These are phyloP conservation scores for Drosophila saltans DNA, from an alignment of 1,140 invertebrate species.

Conservation along the genomic window DNA sequence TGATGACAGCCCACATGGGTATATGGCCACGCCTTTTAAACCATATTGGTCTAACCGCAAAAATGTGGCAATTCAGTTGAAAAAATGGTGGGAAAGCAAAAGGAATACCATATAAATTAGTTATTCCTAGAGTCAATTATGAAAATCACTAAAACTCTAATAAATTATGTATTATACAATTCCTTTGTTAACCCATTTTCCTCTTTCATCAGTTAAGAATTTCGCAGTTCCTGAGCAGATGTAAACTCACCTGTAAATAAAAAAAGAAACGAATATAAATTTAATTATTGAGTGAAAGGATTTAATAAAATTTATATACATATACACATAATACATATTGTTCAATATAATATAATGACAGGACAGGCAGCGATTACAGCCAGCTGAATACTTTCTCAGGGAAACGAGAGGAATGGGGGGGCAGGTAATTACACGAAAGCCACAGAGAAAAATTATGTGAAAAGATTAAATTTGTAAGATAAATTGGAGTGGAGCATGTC, in stretches of 20 bases:
- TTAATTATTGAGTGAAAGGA: slow-evolving; percentile 45
- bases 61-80: too few relatives aligned
- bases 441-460: slow-evolving; percentile 75
- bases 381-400: slow-evolving; percentile 64
- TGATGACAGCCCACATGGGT: slow-evolving; percentile 16
- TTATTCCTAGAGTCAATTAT: too few relatives aligned
- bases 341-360: slow-evolving; percentile 12
- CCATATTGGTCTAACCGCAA: slow-evolving; percentile 2
- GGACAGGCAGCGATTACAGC: slow-evolving; percentile 30
- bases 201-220: too few relatives aligned
- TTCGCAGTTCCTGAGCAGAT: background rate
- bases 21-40: background rate
- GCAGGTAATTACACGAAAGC: slow-evolving; percentile 77
- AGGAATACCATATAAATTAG: too few relatives aligned
- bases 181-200: too few relatives aligned
- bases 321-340: slow-evolving; percentile 6
- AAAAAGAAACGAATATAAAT: slow-evolving; percentile 41
- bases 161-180: too few relatives aligned
- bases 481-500: slow-evolving; percentile 63
- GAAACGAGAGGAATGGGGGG: slow-evolving; percentile 24
- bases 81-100: too few relatives aligned
- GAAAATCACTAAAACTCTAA: too few relatives aligned
- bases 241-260: slow-evolving; percentile 67
- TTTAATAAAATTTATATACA: background rate
- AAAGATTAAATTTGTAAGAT: slow-evolving; percentile 80